Base-by-base conservation (phyloP, 2,113 vertebrate genomes). In the Gadus chalcogrammus region DNA sequence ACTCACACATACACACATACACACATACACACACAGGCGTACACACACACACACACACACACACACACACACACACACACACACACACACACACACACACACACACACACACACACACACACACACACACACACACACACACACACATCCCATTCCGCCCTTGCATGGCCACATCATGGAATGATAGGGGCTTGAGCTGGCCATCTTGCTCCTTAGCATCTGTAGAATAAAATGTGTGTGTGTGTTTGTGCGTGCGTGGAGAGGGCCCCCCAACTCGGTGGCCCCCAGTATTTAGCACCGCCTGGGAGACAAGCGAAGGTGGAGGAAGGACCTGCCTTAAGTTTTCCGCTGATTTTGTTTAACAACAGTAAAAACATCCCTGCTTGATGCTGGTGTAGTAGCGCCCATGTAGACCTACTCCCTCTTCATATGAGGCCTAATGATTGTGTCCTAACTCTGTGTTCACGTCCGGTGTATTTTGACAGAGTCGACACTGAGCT, bases 231-330 rank as follows among this genome's bases (percentile, higher is more conserved):
- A 38, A 63, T 35, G 55, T 56, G 70, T 28, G 63, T 69, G 75
- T 28, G 55, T 65, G 31, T 61, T 61, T 60, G 61, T 15, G 61
- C 11, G 18, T 2, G 27, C n/a, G 56, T 15, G 27, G 17, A 12
- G 66, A 53, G 52, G 67, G 59, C 28, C 17, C 71, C 70, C 75
- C 72, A 68, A 59, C 67, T 62, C 76, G 80, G 67, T 77, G 85
- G 74, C 80, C 78, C 75, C 70, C 75, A 78, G 80, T 70, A 71
- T 85, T 90, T 90, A 80, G 84, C 82, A 80, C 65, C 73, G 65
- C 76, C 68, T 58, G 64, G 61, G 80, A 90, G 75, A 84, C 71
- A 63, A 3, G 62, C 3, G 2, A 4, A 7, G 28, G 22, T 9
- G 18, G 18, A 11, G 22, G 48, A 82, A 72, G 79, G 6, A 27